Base-by-base conservation (phyloP, 2,888 invertebrate genomes). In the Melinaea menophilus region DNA sequence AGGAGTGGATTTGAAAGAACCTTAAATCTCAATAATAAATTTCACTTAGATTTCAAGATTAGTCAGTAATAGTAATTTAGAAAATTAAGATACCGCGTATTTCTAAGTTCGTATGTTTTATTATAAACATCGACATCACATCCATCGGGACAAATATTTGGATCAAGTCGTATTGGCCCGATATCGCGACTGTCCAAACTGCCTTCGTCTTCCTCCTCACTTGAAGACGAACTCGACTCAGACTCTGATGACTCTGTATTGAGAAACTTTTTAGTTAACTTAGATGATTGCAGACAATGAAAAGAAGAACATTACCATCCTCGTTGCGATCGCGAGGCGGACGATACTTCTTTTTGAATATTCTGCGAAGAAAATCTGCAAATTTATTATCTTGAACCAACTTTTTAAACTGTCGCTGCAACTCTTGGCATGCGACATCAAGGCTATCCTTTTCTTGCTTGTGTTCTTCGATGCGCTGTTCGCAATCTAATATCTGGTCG, bases 331-430 rank as follows among this genome's bases (percentile, higher is more conserved):
- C 85, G 75, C 94, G 95, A 0, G 93, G 93, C 5, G 94, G 92
- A 67, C 94, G 95, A 75, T 94, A 95, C 75, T 95, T 96, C 79
- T 96, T 97, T 77, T 94, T 95, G 76, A 95, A 97, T 62, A 98
- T 96, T 74, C 94, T 93, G 31, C 93, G 92, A 54, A 98, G 82
- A 77, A 96, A 97, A 73, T 95, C 94, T 5, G 92, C 92, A 79
- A 95, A 97, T 78, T 95, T 96, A 76, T 95, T 95, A 61, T 95
- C 94, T 54, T 90, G 92, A 0, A 93, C 91, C 5, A 92, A 85
- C 37, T 82, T 87, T 61, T 92, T 88, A 75, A 95, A 96, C 59
- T 91, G 90, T 1, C 85, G 74, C 58, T 92, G 91, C 22, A 90
- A 55, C 2, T 86, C 86, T 58, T 86, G 80, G 68, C 86, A 86